Evolutionary conservation across 1,140 invertebrate genomes (phyloP), one percentile per base, ranked within the genome.

Genomic region (Nomia melanderi): DNA sequence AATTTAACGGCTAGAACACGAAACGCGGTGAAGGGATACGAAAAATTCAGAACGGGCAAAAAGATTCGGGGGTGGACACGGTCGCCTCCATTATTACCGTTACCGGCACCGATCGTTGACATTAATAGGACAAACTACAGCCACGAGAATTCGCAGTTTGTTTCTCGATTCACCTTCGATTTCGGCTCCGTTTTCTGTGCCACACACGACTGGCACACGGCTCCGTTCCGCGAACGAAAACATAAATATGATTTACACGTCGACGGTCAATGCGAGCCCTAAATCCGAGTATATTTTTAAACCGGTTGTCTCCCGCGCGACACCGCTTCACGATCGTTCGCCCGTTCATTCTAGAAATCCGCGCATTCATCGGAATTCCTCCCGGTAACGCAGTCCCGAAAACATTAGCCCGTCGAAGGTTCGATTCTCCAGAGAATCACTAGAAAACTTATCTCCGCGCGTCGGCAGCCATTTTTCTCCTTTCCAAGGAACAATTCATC

Each of bases 51-150:
- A n/a, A 50, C 20, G 41, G 65, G 39, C 31, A 23, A 59, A 65
- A 54, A 66, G 65, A 50, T 59, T 77, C 41, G 41, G 20, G 44
- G 27, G 31, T 39, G 41, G 39, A 23, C 2, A 59, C 39, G 23
- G n/a, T 67, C 23, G 56, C 20, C 53, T 8, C 25, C 33, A 44
- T n/a, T n/a, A 59, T 59, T 17, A 33, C 57, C 47, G 31, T 33
- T 67, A 70, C 41, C 23, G 54, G 31, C 50, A 69, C 17, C 50
- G 31, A n/a, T 76, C 69, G 23, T 76, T 76, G 50, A n/a, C 33
- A 69, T 47, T 47, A 60, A 57, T 67, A 44, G 72, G 63, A 41
- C n/a, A 47, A n/a, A 75, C 67, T 60, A 70, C 20, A 62, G 17
- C 25, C 33, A 39, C 54, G 17, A 29, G 27, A 62, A 71, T 70